Percentiles rank a stretch among this genome's conserved stretches.
Conservation (phyloP, 2,113 vertebrate genomes). For the Thalassoma bifasciatum region DNA sequence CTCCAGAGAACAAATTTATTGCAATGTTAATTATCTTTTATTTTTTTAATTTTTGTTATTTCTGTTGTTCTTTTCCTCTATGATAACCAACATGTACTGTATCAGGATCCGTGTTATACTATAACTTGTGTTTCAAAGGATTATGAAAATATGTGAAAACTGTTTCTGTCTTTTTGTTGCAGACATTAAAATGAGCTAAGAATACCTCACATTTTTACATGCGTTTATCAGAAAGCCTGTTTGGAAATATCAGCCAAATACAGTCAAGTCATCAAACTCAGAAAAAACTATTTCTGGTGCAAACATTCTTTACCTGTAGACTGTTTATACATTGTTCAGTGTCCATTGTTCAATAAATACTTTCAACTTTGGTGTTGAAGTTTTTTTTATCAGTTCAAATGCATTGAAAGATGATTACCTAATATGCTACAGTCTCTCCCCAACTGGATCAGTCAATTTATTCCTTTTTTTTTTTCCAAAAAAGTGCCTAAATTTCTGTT, state of each 20-base stretch:
- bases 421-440: too few species aligned
- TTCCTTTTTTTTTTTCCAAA: too few species aligned
- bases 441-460: too few species aligned
- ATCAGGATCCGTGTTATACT: slow-evolving; percentile 76
- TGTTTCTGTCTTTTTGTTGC: slow-evolving; percentile 68
- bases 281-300: slow-evolving; percentile 56
- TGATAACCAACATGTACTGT: slow-evolving; percentile 84
- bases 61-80: slow-evolving; percentile 75
- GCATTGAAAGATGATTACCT: neutral
- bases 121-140: slow-evolving; percentile 79
- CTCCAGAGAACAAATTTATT: slow-evolving; percentile 84
- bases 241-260: slow-evolving; percentile 67
- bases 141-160: slow-evolving; percentile 81
- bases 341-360: slow-evolving; percentile 83
- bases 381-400: neutral
- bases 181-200: slow-evolving; percentile 77
- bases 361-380: slow-evolving; percentile 68
- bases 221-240: slow-evolving; percentile 56
- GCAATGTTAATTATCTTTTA: slow-evolving; percentile 80
- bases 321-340: slow-evolving; percentile 71
- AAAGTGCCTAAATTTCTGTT: too few species aligned
- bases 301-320: slow-evolving; percentile 58
- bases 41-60: slow-evolving; percentile 73
- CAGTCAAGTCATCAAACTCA: slow-evolving; percentile 60
- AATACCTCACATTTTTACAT: slow-evolving; percentile 83